Evolutionary conservation across 1,140 invertebrate genomes (phyloP).

Genomic region (Drosophila kanapiae): DNA sequence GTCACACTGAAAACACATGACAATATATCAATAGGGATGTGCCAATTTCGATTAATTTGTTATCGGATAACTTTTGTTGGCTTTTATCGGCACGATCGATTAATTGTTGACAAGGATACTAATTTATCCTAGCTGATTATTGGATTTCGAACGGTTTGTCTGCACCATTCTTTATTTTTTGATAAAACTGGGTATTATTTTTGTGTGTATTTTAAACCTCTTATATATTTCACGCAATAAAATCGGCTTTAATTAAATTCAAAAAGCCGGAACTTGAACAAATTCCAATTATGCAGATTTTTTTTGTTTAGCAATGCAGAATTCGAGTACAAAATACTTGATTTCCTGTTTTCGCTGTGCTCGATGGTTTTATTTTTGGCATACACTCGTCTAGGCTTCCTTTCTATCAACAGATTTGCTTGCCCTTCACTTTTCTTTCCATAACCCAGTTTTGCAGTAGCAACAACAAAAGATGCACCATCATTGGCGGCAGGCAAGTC

Average conservation of each 20-base stretch:
- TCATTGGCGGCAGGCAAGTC: conserved; percentile 68
- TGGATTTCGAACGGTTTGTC: too few relatives aligned
- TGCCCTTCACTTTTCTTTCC: conserved; percentile 84
- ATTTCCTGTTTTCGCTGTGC: conserved; percentile 24
- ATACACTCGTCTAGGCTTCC: conserved; percentile 61
- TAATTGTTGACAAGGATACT: not conserved
- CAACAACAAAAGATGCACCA: conserved; percentile 74
- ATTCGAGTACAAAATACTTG: conserved; percentile 35
- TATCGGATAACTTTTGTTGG: too few relatives aligned
- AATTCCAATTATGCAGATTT: conserved; percentile 6
- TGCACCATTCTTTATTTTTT: not conserved
- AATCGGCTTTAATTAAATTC: conserved; percentile 1
- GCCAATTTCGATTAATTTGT: not conserved
- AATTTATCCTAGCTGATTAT: not conserved
- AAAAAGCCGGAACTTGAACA: not conserved
- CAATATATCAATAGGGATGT: not conserved
- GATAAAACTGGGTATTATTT: not conserved
- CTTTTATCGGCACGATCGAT: too few relatives aligned
- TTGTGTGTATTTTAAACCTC: not conserved
- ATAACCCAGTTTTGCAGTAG: conserved; percentile 80
- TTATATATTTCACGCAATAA: not conserved
- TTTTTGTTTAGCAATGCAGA: conserved; percentile 11
- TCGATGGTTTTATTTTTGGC: conserved; percentile 29
- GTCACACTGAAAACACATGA: not conserved
- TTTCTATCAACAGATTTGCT: conserved; percentile 75